Conservation (phyloP, 2,113 vertebrate species). For the Ursus arctos region DNA sequence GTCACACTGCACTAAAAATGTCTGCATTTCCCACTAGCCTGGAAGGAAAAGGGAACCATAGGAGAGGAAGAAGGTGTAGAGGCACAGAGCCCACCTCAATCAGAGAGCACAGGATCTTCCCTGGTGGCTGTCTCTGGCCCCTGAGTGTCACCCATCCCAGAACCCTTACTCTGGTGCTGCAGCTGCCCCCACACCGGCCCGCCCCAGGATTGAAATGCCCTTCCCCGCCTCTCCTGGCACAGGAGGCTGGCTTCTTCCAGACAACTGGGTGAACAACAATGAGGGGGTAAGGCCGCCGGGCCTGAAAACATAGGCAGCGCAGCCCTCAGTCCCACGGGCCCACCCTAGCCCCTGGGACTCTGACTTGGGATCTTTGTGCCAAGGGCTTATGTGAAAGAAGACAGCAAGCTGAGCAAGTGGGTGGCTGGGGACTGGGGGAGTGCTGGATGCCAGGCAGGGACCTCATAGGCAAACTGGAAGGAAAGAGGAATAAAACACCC, state of each 20-base stretch:
- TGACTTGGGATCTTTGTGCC: neutral
- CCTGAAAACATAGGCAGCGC: neutral
- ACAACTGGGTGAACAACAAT: neutral
- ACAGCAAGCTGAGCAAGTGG: neutral
- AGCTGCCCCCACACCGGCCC: neutral
- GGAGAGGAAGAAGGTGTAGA: neutral
- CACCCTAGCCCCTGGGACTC: neutral
- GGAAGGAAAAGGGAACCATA: neutral
- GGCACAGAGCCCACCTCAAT: neutral
- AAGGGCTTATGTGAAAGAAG: neutral
- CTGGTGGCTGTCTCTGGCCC: neutral
- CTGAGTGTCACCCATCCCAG: neutral
- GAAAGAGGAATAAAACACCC: neutral
- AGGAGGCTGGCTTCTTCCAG: neutral
- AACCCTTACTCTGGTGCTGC: neutral
- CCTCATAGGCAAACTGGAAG: neutral
- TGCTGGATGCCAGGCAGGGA: neutral
- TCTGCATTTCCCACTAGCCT: neutral
- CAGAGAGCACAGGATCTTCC: neutral
- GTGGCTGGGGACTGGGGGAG: neutral
- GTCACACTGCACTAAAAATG: neutral
- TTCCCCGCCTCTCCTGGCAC: neutral
- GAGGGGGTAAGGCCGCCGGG: neutral
- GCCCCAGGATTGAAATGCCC: neutral
- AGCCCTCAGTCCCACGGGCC: neutral